phyloP scores from a whole-genome alignment of 2,888 invertebrate genomes.

The Drepanosiphum platanoidis region DNA sequence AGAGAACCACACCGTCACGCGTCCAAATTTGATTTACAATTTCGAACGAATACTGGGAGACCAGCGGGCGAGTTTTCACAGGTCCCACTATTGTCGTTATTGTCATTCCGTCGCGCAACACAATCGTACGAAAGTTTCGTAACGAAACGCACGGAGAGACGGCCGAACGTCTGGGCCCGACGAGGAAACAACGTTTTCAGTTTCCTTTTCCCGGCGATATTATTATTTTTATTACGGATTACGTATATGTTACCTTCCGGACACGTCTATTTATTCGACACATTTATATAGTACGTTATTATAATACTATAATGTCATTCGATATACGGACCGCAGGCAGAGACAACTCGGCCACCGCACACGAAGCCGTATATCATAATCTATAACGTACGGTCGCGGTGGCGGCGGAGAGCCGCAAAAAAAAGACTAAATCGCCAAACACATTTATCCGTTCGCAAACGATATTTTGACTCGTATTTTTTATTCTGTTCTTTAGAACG shows the following conservation, averaged over 20 bases:
- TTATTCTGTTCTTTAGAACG: too few relatives aligned
- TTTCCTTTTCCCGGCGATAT: background rate
- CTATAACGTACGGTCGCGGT: too few relatives aligned
- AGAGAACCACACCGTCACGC: too few relatives aligned
- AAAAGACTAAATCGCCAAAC: background rate
- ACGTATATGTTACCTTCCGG: background rate
- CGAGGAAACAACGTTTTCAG: background rate
- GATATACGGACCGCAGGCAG: background rate
- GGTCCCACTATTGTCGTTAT: too few relatives aligned
- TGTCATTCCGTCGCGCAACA: too few relatives aligned
- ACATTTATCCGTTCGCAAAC: background rate
- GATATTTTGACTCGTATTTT: background rate
- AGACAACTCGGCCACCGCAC: background rate
- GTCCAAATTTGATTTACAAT: too few relatives aligned
- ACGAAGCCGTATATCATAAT: background rate
- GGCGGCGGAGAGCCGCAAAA: background rate
- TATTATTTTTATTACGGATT: background rate
- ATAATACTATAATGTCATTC: too few relatives aligned
- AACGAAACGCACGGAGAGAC: background rate
- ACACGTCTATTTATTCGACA: background rate
- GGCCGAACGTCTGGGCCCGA: background rate
- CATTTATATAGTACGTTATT: background rate
- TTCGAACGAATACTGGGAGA: too few relatives aligned
- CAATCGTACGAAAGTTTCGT: background rate
- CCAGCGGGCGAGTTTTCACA: too few relatives aligned